Evolutionary conservation across 2,797 vertebrate genomes (phyloP).

Genomic region (Tachyglossus aculeatus): DNA sequence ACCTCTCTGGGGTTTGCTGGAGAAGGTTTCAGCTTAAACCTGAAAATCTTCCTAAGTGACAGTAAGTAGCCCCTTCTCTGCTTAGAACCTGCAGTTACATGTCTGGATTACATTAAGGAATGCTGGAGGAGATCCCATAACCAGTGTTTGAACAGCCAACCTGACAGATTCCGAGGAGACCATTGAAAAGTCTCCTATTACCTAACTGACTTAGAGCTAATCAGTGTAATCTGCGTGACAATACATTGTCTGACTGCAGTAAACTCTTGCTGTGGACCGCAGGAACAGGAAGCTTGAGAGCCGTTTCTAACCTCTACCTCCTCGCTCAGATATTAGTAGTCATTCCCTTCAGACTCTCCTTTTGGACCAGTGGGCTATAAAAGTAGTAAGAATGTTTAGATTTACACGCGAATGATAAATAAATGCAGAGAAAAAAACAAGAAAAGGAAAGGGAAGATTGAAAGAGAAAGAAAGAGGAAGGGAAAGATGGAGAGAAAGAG

Average conservation of each 20-base stretch:
- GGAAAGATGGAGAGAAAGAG: constrained; percentile 24
- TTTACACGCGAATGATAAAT: constrained; percentile 42
- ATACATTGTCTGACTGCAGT: constrained; percentile 65
- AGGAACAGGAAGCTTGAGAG: constrained; percentile 32
- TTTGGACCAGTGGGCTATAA: constrained; percentile 47
- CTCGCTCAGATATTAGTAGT: constrained; percentile 34
- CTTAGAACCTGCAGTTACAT: constrained; percentile 55
- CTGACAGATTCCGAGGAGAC: constrained; percentile 68
- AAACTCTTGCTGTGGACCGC: constrained; percentile 43
- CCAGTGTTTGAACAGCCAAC: constrained; percentile 62
- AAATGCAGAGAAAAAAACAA: constrained; percentile 41
- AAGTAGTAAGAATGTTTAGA: constrained; percentile 15
- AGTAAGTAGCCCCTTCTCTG: constrained; percentile 59
- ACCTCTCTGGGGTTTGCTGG: neutral
- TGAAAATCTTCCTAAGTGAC: constrained; percentile 61
- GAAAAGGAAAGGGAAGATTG: constrained; percentile 19
- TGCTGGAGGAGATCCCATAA: constrained; percentile 64
- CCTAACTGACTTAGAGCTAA: constrained; percentile 65
- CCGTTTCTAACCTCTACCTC: constrained; percentile 19
- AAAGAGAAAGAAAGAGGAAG: constrained; percentile 26
- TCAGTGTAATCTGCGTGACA: constrained; percentile 72
- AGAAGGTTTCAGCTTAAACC: constrained; percentile 44
- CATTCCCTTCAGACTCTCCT: constrained; percentile 38
- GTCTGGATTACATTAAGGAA: constrained; percentile 58
- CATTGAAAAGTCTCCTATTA: constrained; percentile 69